Evolutionary conservation across 2,888 invertebrate species (phyloP), one percentile per base, ranked within the genome.

Genomic region (Stenodema calcarata): DNA sequence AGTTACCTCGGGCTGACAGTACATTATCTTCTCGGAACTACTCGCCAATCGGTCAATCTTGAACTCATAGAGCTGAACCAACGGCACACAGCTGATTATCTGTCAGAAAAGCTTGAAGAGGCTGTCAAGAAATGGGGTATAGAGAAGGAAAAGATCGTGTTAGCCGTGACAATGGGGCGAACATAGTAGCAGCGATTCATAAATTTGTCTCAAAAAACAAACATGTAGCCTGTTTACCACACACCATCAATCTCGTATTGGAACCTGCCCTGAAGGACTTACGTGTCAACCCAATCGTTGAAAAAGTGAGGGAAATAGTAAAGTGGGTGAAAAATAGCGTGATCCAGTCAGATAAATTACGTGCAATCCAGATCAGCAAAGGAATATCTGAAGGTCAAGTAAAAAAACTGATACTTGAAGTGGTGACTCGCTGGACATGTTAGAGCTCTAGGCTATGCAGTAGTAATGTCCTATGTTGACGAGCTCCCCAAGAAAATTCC

Each of bases 301-400:
- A 78, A 35, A 83, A 83, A 83, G 83, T 83, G 41, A 83, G 83
- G 78, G 42, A 69, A n/a, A 83, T 83, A 42, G 83, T 83, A 18
- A 83, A 83, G 78, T 83, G 83, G 83, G 79, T 86, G 18, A 86
- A 86, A 62, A 86, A 86, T 42, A 86, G 76, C 41, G 78, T 86
- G n/a, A 86, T n/a, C n/a, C 27, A 18, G 11, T 86, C 86, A 9
- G 86, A 86, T 41, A 86, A 79, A 75, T 76, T 85, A 12, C 47
- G 85, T 18, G 11, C 12, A 9, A 47, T 86, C n/a, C 86, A 86
- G 69, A 23, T 18, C n/a, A 80, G 23, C n/a, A 28, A 18, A 6
- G 80, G 80, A 80, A n/a, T 80, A 4, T 11, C 79, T 80, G 86
- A 86, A 30, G 86, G 86, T 35, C 16, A 62, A 12, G 11, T 18